A percentile compares a stretch with the other conserved stretches of the same genome.
Evolutionary conservation across 1,140 invertebrate species (phyloP).

Genomic region (Drosophila pectinifera): DNA sequence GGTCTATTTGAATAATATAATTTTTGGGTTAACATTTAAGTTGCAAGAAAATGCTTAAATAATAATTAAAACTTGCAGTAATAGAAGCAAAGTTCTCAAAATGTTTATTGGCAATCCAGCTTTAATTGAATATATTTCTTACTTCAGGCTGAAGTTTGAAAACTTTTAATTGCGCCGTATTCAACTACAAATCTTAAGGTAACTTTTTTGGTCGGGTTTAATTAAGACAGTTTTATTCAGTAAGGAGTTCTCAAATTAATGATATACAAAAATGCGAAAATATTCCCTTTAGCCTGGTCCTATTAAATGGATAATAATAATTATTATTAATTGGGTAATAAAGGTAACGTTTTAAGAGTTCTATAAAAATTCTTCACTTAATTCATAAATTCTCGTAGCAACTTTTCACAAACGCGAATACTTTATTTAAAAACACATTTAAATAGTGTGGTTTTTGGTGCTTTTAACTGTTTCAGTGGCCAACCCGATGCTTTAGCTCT

Average conservation of each 20-base stretch:
- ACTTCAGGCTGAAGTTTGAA: neutral
- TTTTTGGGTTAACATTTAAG: neutral
- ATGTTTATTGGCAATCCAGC: neutral
- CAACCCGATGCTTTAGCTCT: neutral
- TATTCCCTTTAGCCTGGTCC: neutral
- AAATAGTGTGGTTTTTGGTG: neutral
- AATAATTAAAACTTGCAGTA: neutral
- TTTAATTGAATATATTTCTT: slow-evolving; percentile 5
- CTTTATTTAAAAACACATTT: slow-evolving; percentile 4
- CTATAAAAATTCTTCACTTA: neutral
- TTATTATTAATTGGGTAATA: no score
- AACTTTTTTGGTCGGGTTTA: slow-evolving; percentile 11
- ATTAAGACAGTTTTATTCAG: neutral
- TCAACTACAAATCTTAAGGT: slow-evolving; percentile 5
- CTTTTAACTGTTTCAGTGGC: neutral
- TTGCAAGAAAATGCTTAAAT: neutral
- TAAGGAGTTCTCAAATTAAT: neutral
- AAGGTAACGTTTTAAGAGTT: neutral
- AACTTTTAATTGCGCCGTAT: slow-evolving; percentile 15
- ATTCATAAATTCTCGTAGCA: neutral
- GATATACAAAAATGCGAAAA: neutral
- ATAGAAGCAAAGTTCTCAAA: neutral
- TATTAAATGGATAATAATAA: no score
- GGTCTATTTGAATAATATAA: neutral
- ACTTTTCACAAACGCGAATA: neutral